phyloP scores from a whole-genome alignment of 35 echinoderm and acorn worm genomes.

The Strongylocentrotus purpuratus region DNA sequence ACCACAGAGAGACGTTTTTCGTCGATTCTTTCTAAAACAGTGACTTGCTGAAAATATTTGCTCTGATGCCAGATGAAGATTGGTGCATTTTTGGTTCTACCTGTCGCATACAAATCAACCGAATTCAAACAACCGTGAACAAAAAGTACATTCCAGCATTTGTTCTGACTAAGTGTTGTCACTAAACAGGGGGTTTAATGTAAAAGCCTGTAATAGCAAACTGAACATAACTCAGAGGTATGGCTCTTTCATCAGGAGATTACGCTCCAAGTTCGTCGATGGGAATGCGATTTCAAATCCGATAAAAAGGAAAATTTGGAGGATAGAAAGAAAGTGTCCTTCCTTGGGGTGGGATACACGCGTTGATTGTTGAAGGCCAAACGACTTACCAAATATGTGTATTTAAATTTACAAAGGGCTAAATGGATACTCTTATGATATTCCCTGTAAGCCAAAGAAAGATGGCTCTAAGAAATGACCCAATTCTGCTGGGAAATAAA shows the following conservation, averaged over 20 bases:
- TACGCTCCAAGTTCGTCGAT: conserved; percentile 13
- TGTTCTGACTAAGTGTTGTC: conserved; percentile 38
- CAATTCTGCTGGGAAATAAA: neutral
- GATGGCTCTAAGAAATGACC: neutral
- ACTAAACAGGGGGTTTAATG: conserved; percentile 23
- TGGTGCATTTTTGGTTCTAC: neutral
- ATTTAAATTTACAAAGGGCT: neutral
- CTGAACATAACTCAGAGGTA: neutral
- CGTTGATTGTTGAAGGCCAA: neutral
- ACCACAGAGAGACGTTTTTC: neutral
- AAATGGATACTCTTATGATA: neutral
- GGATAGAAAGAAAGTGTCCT: conserved; percentile 10
- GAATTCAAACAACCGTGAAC: conserved; percentile 34
- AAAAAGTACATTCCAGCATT: conserved; percentile 35
- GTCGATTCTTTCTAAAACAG: neutral
- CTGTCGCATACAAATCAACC: conserved; percentile 5
- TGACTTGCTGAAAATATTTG: neutral
- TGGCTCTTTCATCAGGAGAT: conserved; percentile 14
- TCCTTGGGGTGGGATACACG: neutral
- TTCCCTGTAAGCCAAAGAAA: neutral
- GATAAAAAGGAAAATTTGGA: conserved; percentile 1
- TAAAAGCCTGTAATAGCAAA: conserved; percentile 31
- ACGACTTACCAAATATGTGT: neutral
- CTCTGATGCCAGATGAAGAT: neutral
- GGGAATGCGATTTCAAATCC: conserved; percentile 13